Base-by-base conservation (phyloP, 2,113 vertebrate genomes). In the Steatornis caripensis region DNA sequence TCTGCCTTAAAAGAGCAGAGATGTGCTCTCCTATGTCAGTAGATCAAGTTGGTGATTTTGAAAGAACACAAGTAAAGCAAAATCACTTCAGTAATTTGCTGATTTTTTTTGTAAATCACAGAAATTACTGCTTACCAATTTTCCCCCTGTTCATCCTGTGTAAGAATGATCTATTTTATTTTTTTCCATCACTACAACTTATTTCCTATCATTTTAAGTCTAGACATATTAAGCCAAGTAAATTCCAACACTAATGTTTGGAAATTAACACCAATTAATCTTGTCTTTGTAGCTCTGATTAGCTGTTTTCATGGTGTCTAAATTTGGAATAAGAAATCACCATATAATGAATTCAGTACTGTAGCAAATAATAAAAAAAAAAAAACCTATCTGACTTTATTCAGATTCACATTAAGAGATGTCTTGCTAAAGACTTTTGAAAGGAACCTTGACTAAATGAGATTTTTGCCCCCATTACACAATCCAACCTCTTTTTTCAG, bases 241-340 rank as follows among this genome's bases (percentile, higher is more conserved):
- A 72, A 79, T 87, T 76, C 61, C 26, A 71, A 54, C 37, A 39
- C 17, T 82, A 70, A 93, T 85, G n/a, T 87, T 58, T 91, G 61
- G 65, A 96, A 97, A 93, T 87, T 92, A 93, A 84, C 87, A 97
- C 65, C 45, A 91, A 93, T 84, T 93, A 93, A 91, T 95, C 81
- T 84, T 89, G 69, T 84, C 92, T 94, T 92, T 92, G 77, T 87
- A 89, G 74, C 55, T 92, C 43, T 81, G 60, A 96, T 78, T 55
- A 90, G 65, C 57, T 78, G 80, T 71, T 95, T 97, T 84, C 77
- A 93, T 0, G 1, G 69, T 79, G 58, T 22, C 53, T 65, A 71
- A 89, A 91, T 78, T 1, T 69, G 66, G 65, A 92, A 71, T 53
- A 58, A 83, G 53, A 93, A 95, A 92, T 26, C 45, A 45, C 60